phyloP scores from a whole-genome alignment of 2,797 vertebrate genomes.

The Vespertilio murinus region DNA sequence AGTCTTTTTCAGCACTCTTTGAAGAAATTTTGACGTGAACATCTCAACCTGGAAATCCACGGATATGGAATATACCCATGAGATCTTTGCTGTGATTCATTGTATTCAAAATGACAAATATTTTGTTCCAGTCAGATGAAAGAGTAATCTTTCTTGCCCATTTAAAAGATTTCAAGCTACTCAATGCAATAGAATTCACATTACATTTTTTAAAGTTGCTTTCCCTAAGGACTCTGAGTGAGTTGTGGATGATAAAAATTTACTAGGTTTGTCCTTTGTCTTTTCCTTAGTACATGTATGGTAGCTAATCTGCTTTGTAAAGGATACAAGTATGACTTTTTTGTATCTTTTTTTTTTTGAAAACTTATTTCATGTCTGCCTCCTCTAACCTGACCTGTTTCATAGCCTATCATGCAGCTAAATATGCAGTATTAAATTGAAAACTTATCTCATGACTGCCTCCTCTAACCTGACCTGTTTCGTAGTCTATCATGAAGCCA shows the following conservation, averaged over 20 bases:
- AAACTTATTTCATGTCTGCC: background rate
- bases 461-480: conserved; percentile 38
- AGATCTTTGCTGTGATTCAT: conserved; percentile 18
- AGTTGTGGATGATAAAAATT: conserved; percentile 21
- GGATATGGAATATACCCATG: background rate
- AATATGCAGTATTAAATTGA: background rate
- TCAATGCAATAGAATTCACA: background rate
- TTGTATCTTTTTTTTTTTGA: background rate
- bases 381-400: conserved; percentile 38
- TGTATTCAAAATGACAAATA: conserved; percentile 33
- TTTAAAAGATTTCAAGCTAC: conserved; percentile 20
- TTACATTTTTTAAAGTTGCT: background rate
- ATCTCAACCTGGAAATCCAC: background rate
- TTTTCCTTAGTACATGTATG: background rate
- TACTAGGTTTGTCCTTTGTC: background rate
- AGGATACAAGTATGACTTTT: background rate
- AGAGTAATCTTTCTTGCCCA: conserved; percentile 31
- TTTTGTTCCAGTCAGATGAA: background rate
- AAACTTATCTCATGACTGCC: background rate
- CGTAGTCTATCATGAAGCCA: background rate
- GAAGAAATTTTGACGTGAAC: background rate
- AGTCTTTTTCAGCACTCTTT: conserved; percentile 19
- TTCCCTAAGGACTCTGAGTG: background rate
- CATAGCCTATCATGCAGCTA: background rate
- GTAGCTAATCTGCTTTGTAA: conserved; percentile 16